Evolutionary conservation across 2,888 invertebrate genomes (phyloP).

Genomic region (Gymnocheta viridis): DNA sequence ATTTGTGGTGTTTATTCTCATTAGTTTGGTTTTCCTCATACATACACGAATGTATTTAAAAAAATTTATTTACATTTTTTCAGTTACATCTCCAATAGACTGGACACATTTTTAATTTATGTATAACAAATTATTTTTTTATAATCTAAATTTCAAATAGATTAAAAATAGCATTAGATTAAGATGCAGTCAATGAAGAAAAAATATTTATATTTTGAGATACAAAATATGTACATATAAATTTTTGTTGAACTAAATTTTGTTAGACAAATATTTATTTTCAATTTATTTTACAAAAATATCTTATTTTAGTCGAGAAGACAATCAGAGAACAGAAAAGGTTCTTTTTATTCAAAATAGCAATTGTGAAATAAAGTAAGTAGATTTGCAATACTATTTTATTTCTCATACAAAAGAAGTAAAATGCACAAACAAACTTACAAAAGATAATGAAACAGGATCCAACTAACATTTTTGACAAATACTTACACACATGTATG

Average conservation of each 20-base stretch:
- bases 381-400: slow-evolving; percentile 45
- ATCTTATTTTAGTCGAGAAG: slow-evolving; percentile 2
- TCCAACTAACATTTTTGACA: not conserved
- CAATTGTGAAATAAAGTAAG: slow-evolving; percentile 32
- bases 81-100: not conserved
- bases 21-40: too few species aligned
- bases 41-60: too few species aligned
- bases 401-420: slow-evolving; percentile 4
- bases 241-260: slow-evolving; percentile 44
- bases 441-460: not conserved
- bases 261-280: slow-evolving; percentile 61
- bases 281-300: slow-evolving; percentile 59
- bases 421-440: not conserved
- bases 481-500: not conserved
- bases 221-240: not conserved
- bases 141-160: slow-evolving; percentile 11
- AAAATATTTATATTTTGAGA: not conserved
- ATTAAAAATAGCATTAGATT: slow-evolving; percentile 30
- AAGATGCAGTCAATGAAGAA: slow-evolving; percentile 29
- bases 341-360: slow-evolving; percentile 17
- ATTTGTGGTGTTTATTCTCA: too few species aligned
- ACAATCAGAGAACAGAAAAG: slow-evolving; percentile 3
- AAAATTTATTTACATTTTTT: not conserved
- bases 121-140: slow-evolving; percentile 1
- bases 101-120: too few species aligned